Conservation (phyloP, 2,888 invertebrate species). For the Bugula neritina region DNA sequence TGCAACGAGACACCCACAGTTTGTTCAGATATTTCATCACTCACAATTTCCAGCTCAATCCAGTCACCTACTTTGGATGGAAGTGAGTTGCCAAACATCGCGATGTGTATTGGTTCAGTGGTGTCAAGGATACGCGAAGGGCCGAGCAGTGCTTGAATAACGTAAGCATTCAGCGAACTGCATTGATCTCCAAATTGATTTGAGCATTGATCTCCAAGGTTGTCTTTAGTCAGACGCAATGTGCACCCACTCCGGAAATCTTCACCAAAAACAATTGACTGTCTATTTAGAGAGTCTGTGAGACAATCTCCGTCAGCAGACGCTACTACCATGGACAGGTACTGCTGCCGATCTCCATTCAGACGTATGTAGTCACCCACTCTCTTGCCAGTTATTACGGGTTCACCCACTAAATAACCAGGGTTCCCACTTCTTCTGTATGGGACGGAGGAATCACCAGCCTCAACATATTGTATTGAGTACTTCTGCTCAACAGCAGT, state of each 20-base stretch:
- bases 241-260: slow-evolving; percentile 49
- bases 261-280: slow-evolving; percentile 47
- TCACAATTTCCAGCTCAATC: slow-evolving; percentile 38
- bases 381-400: slow-evolving; percentile 58
- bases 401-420: slow-evolving; percentile 66
- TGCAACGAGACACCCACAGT: slow-evolving; percentile 39
- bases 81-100: slow-evolving; percentile 47
- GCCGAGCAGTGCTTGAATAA: slow-evolving; percentile 38
- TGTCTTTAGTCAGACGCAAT: not conserved
- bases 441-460: slow-evolving; percentile 29
- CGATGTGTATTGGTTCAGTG: slow-evolving; percentile 38
- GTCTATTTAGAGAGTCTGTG: slow-evolving; percentile 33
- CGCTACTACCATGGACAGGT: slow-evolving; percentile 41
- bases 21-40: slow-evolving; percentile 19
- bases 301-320: slow-evolving; percentile 39
- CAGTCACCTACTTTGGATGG: slow-evolving; percentile 44
- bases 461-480: slow-evolving; percentile 25
- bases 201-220: not conserved
- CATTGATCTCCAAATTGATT: slow-evolving; percentile 31
- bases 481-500: slow-evolving; percentile 17
- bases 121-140: slow-evolving; percentile 27
- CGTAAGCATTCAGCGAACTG: slow-evolving; percentile 36
- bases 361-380: slow-evolving; percentile 32
- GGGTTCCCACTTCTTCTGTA: slow-evolving; percentile 67
- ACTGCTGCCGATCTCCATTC: slow-evolving; percentile 34